Base-by-base conservation (phyloP, 1,140 invertebrate genomes). In the Stegodyphus dumicola region DNA sequence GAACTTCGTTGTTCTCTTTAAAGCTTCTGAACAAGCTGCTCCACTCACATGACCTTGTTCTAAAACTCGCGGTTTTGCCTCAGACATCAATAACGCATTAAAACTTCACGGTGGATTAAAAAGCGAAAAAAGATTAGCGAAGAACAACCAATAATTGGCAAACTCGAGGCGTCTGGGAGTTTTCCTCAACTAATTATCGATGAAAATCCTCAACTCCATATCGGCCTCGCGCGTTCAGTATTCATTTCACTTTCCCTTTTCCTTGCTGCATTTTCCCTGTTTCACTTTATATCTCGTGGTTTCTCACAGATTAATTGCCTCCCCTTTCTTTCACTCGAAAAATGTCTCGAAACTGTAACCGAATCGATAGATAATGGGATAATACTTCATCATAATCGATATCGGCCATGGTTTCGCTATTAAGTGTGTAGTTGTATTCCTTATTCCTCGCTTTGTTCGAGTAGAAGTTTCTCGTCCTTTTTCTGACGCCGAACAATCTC, bases 321-420 rank as follows among this genome's bases (percentile, higher is more conserved):
- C 52, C 77, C 53, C 60, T 71, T 49, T 67, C 66, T 67, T 71
- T 67, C 48, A 48, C 65, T 13, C 49, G 51, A 80, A 80, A 71
- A 80, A 71, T 80, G 67, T 80, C 77, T 80, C 77, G 69, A 56
- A 71, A 80, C 77, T 80, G 77, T 80, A 80, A 71, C 77, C 67
- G 77, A 80, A 80, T 80, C 77, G 77, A 80, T 80, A 80, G 73
- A 75, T 80, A 80, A 80, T 80, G 77, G 67, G 77, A 80, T 80
- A 80, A 80, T 80, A 71, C 67, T 80, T 80, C 77, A 80, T 80
- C 67, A 54, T 80, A 80, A 80, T 80, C 77, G 77, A 80, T 80
- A 80, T 80, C 69, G 77, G 77, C 6, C 77, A 9, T n/a, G 67
- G 67, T 69, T 71, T 80, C 6, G 77, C 52, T 71, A 80, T 71